A percentile compares a stretch with the other conserved stretches of the same genome.
These are phyloP conservation scores for Nephrotoma flavescens DNA, from an alignment of 2,888 invertebrate species.

Conservation along the genomic window DNA sequence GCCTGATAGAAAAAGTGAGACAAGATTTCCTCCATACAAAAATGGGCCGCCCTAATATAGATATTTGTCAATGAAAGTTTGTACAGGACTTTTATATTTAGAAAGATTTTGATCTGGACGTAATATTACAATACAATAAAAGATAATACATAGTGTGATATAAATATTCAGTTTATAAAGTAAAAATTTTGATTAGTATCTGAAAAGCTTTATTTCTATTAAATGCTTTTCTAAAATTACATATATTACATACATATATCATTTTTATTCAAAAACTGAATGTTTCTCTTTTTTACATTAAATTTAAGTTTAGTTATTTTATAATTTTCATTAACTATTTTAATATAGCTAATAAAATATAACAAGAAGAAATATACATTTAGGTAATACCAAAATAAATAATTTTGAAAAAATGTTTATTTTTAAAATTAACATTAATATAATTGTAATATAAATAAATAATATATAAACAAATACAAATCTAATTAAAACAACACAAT, in stretches of 20 bases:
- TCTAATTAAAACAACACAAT: neutral
- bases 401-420: neutral
- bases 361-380: neutral
- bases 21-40: no score
- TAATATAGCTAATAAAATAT: neutral
- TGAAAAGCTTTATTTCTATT: neutral
- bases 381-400: neutral
- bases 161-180: neutral
- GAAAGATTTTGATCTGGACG: neutral
- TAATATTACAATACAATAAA: neutral
- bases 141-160: neutral
- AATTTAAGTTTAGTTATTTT: neutral
- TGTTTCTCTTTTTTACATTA: neutral
- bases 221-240: neutral
- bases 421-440: neutral
- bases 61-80: no score
- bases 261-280: neutral
- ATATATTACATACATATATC: neutral
- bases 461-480: neutral
- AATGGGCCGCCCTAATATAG: no score
- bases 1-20: no score
- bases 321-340: neutral
- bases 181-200: neutral
- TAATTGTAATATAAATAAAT: neutral
- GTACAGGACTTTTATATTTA: no score